Evolutionary conservation across 2,888 invertebrate genomes (phyloP), one percentile per base, ranked within the genome.

Genomic region (Trimorus sp.): DNA sequence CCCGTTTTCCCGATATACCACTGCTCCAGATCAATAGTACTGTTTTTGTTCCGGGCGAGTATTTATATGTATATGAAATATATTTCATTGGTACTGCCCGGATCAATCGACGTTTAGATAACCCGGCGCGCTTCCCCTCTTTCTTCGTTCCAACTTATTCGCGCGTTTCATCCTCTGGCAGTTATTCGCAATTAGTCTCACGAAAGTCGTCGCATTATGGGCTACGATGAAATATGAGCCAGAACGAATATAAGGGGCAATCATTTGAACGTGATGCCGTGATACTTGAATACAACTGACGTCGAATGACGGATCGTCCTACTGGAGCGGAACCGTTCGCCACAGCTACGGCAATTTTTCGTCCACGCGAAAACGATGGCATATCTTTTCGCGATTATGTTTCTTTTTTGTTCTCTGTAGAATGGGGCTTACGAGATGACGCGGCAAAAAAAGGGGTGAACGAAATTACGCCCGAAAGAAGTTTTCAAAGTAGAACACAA

Each of bases 401-500:
- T 26, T 26, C 26, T 3, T 26, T 26, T 26, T 26, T 26, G 26
- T 26, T 26, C 26, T 45, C 6, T 45, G 2, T 1, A 45, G n/a
- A 45, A 12, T 45, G 2, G 11, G 45, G 45, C 9, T 1, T 2
- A 45, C n/a, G n/a, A 45, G 45, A n/a, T 2, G n/a, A 45, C n/a
- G 45, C 9, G n/a, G 45, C 12, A 1, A 37, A 26, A 36, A 63
- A 63, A 53, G n/a, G n/a, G 45, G 45, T 6, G 26, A 54, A 37
- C 3, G 54, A 26, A 60, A 60, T 36, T 56, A n/a, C 26, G 14
- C 7, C 49, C 42, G 58, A 65, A 65, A 65, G 58, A 74, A 63
- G 63, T 56, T 74, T 74, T 58, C 7, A 53, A 75, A 75, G 51
- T 75, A 68, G 75, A 66, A 66, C 75, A 68, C 48, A 75, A 75